A percentile compares a stretch with the other conserved stretches of the same genome.
These are phyloP conservation scores for Meloe dianella DNA, from an alignment of 2,888 invertebrate genomes.

Conservation along the genomic window DNA sequence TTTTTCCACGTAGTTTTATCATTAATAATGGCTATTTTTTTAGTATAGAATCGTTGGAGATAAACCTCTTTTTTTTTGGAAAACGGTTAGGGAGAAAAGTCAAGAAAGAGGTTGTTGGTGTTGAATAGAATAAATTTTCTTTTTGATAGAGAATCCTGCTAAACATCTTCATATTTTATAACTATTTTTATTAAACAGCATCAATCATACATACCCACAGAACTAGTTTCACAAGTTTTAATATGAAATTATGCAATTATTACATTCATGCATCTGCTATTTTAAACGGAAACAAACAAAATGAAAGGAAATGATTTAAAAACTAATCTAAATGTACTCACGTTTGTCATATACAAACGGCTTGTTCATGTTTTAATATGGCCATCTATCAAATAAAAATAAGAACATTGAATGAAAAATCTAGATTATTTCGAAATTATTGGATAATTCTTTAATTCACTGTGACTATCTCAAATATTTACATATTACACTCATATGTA, in stretches of 20 bases:
- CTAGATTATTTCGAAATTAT: background rate
- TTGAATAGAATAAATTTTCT: no score
- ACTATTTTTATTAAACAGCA: slow-evolving; percentile 38
- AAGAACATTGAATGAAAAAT: background rate
- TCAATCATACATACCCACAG: slow-evolving; percentile 46
- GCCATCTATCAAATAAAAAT: background rate
- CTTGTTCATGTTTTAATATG: background rate
- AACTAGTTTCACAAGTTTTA: slow-evolving; percentile 39
- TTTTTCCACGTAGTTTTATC: no score
- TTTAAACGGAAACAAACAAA: slow-evolving; percentile 5
- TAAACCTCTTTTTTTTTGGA: no score
- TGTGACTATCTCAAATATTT: slow-evolving; percentile 33
- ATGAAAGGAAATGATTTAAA: background rate
- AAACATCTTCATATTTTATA: slow-evolving; percentile 18
- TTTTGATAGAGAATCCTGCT: background rate
- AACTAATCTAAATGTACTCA: background rate
- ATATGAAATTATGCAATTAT: slow-evolving; percentile 35
- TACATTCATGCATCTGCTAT: slow-evolving; percentile 39
- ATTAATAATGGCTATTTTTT: no score
- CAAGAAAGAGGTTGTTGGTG: no score
- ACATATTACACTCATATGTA: slow-evolving; percentile 33
- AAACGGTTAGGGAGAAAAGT: no score
- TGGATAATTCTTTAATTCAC: background rate
- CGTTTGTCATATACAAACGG: background rate
- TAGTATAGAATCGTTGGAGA: no score